phyloP scores from a whole-genome alignment of 2,113 vertebrate species.

The Phalacrocorax brasilianus region DNA sequence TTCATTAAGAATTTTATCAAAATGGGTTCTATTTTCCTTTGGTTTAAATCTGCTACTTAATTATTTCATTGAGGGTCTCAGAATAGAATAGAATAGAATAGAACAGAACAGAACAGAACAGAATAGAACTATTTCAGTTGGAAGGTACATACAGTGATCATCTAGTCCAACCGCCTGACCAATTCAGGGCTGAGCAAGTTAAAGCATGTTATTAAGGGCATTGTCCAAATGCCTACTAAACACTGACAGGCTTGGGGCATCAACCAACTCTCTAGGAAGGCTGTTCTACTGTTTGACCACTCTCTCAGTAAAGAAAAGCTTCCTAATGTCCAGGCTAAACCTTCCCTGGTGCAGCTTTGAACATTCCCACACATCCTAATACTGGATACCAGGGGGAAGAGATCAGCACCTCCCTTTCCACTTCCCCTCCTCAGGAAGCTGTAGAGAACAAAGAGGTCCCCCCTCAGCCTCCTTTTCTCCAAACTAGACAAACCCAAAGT shows the following conservation, averaged over 20 bases:
- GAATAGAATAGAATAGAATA: not conserved
- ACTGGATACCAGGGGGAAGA: not conserved
- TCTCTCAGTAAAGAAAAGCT: not conserved
- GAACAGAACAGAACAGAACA: too few species aligned
- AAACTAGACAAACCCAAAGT: too few species aligned
- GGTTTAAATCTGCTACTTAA: not conserved
- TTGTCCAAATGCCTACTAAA: not conserved
- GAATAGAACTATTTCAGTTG: not conserved
- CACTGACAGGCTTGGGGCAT: too few species aligned
- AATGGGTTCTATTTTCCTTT: not conserved
- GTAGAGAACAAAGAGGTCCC: too few species aligned
- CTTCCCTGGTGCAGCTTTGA: not conserved
- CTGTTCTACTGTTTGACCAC: not conserved
- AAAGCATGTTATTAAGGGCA: not conserved
- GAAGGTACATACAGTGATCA: not conserved
- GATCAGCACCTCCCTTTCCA: not conserved
- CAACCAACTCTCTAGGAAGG: not conserved
- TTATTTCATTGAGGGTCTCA: not conserved
- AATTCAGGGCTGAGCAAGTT: not conserved
- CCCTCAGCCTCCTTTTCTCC: too few species aligned
- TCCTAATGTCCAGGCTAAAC: not conserved
- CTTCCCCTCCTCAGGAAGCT: too few species aligned
- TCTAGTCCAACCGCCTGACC: not conserved
- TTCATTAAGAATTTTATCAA: not conserved
- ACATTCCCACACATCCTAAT: fast-evolving